A percentile compares a stretch with the other conserved stretches of the same genome.
phyloP scores from a whole-genome alignment of 2,888 invertebrate species.

The Chalcis sispes region DNA sequence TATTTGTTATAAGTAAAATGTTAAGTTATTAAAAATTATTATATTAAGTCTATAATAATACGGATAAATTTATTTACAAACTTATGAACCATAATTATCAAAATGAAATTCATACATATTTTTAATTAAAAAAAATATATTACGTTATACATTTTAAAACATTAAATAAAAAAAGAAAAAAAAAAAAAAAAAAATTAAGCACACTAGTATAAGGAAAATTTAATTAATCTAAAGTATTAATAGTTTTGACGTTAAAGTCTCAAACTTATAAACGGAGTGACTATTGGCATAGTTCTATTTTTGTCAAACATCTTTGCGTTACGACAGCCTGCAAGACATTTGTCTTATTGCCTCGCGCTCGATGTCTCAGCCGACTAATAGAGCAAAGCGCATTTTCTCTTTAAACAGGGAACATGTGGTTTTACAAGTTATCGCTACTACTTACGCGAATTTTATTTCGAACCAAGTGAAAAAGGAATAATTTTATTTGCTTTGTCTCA shows the following conservation, averaged over 20 bases:
- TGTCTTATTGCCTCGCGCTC: slow-evolving; percentile 55
- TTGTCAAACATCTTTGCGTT: slow-evolving; percentile 58
- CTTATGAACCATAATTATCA: too few species aligned
- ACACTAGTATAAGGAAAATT: slow-evolving; percentile 36
- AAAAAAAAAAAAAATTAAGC: not conserved
- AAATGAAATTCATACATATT: too few species aligned
- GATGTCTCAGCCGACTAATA: slow-evolving; percentile 58
- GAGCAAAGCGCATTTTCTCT: slow-evolving; percentile 58
- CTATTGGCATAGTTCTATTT: slow-evolving; percentile 62
- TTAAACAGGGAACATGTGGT: slow-evolving; percentile 44
- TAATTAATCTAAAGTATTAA: slow-evolving; percentile 52
- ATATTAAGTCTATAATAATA: too few species aligned
- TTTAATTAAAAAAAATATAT: too few species aligned
- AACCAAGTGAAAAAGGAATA: slow-evolving; percentile 42
- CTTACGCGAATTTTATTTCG: slow-evolving; percentile 39
- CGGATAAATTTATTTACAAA: too few species aligned
- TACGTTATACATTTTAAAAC: too few species aligned
- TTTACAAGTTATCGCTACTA: slow-evolving; percentile 46
- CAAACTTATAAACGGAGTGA: slow-evolving; percentile 47
- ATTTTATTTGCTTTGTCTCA: slow-evolving; percentile 42
- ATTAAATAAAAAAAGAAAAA: not conserved
- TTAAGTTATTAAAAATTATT: too few species aligned
- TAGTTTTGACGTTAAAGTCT: slow-evolving; percentile 41
- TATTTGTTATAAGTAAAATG: too few species aligned
- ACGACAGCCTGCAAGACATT: slow-evolving; percentile 57